These are phyloP conservation scores for Myotis findleyi DNA, from an alignment of 2,797 vertebrate genomes.

Conservation along the genomic window DNA sequence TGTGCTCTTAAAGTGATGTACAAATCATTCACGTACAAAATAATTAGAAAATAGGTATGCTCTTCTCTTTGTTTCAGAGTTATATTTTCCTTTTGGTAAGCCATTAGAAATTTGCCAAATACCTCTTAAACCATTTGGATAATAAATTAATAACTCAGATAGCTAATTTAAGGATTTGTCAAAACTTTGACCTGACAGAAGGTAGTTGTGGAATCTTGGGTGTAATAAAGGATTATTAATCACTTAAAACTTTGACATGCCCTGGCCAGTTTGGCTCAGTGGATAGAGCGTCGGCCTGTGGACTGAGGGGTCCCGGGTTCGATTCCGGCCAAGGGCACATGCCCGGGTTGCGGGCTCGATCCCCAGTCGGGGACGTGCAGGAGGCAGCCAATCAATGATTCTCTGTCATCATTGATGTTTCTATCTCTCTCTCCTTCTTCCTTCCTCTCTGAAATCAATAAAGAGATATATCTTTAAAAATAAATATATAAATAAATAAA, in stretches of 20 bases:
- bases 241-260: not conserved
- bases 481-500: too few relatives aligned
- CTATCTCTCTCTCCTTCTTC: too few relatives aligned
- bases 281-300: too few relatives aligned
- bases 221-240: constrained; percentile 41
- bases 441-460: too few relatives aligned
- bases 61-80: constrained; percentile 36
- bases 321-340: too few relatives aligned
- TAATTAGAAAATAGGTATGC: constrained; percentile 1
- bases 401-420: too few relatives aligned
- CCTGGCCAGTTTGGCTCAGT: too few relatives aligned
- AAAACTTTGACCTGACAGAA: constrained; percentile 29
- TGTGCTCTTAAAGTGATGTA: not conserved
- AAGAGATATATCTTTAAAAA: too few relatives aligned
- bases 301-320: too few relatives aligned
- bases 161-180: constrained; percentile 40
- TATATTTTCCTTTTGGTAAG: constrained; percentile 53
- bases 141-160: constrained; percentile 49
- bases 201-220: not conserved
- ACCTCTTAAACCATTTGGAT: constrained; percentile 35
- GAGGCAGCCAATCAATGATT: too few relatives aligned
- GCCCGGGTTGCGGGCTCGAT: too few relatives aligned
- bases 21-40: constrained; percentile 14
- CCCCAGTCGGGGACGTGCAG: too few relatives aligned
- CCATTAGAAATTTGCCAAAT: constrained; percentile 30